Conservation (phyloP, 2,888 invertebrate genomes). For the Coelinius sp. region DNA sequence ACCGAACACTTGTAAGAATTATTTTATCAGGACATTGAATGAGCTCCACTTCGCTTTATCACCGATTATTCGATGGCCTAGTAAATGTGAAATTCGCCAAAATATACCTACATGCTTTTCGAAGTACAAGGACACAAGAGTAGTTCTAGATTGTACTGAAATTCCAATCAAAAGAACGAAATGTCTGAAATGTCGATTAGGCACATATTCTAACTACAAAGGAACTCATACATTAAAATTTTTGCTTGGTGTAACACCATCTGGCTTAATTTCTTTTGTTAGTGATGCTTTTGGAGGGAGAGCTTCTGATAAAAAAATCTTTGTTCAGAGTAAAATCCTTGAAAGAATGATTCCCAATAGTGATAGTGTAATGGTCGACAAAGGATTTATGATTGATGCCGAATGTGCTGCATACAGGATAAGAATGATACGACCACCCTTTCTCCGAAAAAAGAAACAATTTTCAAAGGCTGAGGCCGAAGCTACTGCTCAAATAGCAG, state of each 20-base stretch:
- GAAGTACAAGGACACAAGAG: conserved; percentile 18
- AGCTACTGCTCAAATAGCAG: conserved; percentile 33
- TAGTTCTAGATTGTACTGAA: conserved; percentile 40
- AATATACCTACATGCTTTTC: conserved; percentile 9
- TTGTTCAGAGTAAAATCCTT: conserved; percentile 26
- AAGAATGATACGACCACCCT: conserved; percentile 41
- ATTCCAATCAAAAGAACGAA: conserved; percentile 15
- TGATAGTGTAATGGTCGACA: conserved; percentile 50
- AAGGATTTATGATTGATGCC: conserved; percentile 48
- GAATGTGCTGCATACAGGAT: neutral
- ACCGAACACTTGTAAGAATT: neutral
- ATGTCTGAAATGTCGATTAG: conserved; percentile 24
- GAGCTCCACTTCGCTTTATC: neutral
- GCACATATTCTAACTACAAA: conserved; percentile 45
- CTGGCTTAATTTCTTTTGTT: conserved; percentile 41
- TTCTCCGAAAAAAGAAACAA: conserved; percentile 36
- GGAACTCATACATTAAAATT: conserved; percentile 42
- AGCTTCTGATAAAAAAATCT: conserved; percentile 41
- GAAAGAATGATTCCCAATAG: conserved; percentile 36
- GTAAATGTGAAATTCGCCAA: neutral
- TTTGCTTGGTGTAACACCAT: conserved; percentile 43
- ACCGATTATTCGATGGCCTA: conserved; percentile 40
- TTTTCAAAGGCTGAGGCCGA: conserved; percentile 39
- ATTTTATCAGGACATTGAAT: neutral
- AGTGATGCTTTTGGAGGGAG: conserved; percentile 45